A percentile compares a stretch with the other conserved stretches of the same genome.
Conservation (phyloP, 2,888 invertebrate genomes). For the Trichacis sp. region DNA sequence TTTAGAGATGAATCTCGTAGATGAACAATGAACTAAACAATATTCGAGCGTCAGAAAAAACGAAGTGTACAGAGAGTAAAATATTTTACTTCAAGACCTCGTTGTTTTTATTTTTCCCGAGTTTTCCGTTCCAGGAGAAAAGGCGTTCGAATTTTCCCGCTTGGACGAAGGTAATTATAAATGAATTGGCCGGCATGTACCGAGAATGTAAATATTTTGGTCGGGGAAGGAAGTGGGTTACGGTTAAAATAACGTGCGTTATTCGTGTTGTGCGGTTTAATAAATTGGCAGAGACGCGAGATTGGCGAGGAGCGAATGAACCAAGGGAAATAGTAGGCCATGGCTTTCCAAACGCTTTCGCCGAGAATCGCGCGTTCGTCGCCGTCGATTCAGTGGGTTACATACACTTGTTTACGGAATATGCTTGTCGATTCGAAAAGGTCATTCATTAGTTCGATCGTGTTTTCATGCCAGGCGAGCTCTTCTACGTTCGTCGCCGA, state of each 20-base stretch:
- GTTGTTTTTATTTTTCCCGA: slow-evolving; percentile 37
- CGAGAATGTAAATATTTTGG: slow-evolving; percentile 5
- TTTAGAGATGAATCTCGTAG: slow-evolving; percentile 54
- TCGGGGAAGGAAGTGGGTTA: neutral
- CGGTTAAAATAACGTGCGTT: neutral
- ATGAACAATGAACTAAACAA: slow-evolving; percentile 53
- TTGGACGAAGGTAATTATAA: no score
- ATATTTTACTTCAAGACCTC: slow-evolving; percentile 62
- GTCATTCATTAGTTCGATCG: no score
- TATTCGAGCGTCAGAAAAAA: slow-evolving; percentile 54
- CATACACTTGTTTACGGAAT: slow-evolving; percentile 1
- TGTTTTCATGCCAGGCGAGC: no score
- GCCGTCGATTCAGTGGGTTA: slow-evolving; percentile 38
- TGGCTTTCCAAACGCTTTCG: slow-evolving; percentile 57
- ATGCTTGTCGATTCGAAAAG: no score
- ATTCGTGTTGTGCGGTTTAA: no score
- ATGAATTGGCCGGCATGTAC: no score
- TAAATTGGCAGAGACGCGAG: no score
- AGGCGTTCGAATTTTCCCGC: no score
- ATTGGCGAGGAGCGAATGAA: neutral
- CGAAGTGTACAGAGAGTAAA: slow-evolving; percentile 56
- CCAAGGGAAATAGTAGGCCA: slow-evolving; percentile 20
- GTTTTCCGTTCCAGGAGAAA: no score
- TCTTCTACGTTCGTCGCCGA: no score
- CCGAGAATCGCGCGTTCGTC: slow-evolving; percentile 43